Base-by-base conservation (phyloP, 2,113 vertebrate species). In the Dascyllus trimaculatus region DNA sequence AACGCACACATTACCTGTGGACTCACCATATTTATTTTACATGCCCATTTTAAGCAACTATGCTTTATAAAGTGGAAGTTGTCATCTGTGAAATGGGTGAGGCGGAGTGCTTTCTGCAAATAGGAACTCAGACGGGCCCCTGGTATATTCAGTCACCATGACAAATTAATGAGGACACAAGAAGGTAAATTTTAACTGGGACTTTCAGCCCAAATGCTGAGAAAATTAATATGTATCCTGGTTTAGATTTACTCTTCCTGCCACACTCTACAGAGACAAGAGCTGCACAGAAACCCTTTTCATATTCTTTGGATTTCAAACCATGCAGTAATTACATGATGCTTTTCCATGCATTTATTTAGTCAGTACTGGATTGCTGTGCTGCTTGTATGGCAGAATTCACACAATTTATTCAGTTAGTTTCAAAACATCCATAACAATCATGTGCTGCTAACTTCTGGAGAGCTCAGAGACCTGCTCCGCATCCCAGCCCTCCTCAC, bases 131-230 rank as follows among this genome's bases (percentile, higher is more conserved):
- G 74, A 58, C 56, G 57, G 5, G 35, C 54, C 68, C 29, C 17
- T 67, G 58, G 73, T 85, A 63, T 85, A 71, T 64, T 81, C 72
- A 45, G 51, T 52, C 32, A 57, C 32, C 74, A 86, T 91, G 48
- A 78, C 63, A 86, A 85, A 85, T 91, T 70, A 80, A 91, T 89
- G 71, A 87, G 51, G 70, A 64, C 51, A 60, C 62, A 57, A 62
- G 25, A 65, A 88, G 64, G 35, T 40, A 63, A 29, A 70, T 62
- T 62, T 68, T 24, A 35, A 3, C 45, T 43, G 4, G 13, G 38
- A 21, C 21, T 58, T 59, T 59, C 22, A 21, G 54, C 52, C 57
- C 17, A 80, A 78, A 61, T 49, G 1, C 56, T 25, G 56, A 56
- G 9, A 61, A 80, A 76, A 77, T 75, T 0, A 63, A 77, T 59